Conservation (phyloP, 2,797 vertebrate genomes). For the Perdix hodgsoniae region DNA sequence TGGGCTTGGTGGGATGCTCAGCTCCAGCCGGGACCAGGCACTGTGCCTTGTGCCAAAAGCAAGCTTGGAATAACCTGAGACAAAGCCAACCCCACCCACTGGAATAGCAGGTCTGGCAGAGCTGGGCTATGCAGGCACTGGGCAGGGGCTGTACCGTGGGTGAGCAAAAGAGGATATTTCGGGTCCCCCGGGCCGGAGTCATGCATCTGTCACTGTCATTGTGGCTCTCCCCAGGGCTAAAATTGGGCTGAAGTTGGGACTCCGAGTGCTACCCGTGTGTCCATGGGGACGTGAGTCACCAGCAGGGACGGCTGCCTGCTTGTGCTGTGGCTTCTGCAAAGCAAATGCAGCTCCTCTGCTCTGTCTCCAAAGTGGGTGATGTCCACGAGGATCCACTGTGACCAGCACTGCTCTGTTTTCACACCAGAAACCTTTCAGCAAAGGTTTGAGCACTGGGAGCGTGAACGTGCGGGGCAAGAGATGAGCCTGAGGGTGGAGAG, state of each 20-base stretch:
- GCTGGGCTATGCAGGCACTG: not conserved
- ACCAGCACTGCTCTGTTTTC: not conserved
- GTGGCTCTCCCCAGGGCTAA: not conserved
- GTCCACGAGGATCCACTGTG: not conserved
- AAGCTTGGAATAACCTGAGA: not conserved
- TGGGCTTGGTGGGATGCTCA: accelerated
- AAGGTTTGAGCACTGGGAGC: not conserved
- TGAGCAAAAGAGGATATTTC: accelerated
- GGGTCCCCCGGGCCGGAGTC: not conserved
- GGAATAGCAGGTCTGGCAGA: constrained; percentile 39
- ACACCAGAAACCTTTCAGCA: not conserved
- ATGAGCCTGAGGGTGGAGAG: not conserved
- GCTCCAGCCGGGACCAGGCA: not conserved
- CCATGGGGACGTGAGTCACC: not conserved
- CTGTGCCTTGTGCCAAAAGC: not conserved
- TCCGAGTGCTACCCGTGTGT: not conserved
- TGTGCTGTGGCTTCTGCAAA: not conserved
- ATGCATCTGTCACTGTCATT: accelerated
- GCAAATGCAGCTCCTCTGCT: not conserved
- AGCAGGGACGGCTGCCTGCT: not conserved
- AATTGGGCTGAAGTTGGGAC: not conserved
- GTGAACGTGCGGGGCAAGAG: not conserved
- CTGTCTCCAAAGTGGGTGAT: not conserved
- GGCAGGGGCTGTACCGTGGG: not conserved
- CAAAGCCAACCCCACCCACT: constrained; percentile 23